A percentile compares a stretch with the other conserved stretches of the same genome.
phyloP scores from a whole-genome alignment of 2,113 vertebrate species.

The Pogona vitticeps region DNA sequence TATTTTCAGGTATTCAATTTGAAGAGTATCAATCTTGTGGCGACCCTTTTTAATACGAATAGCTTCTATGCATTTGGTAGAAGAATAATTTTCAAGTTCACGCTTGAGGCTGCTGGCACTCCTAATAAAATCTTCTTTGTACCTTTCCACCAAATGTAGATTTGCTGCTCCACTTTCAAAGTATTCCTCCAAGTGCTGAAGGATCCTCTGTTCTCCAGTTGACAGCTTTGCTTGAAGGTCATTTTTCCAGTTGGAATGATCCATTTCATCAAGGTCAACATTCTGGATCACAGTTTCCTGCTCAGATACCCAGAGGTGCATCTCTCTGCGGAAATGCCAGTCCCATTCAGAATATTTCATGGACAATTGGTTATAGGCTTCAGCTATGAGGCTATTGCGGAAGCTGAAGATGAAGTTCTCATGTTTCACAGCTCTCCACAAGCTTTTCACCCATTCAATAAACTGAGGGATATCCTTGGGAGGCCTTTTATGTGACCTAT shows the following conservation, averaged over 20 bases:
- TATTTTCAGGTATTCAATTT: constrained; percentile 54
- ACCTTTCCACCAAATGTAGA: constrained; percentile 60
- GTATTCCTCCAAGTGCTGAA: constrained; percentile 10
- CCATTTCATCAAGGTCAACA: not conserved
- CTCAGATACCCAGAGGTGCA: constrained; percentile 55
- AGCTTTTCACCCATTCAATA: no score
- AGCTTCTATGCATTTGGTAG: constrained; percentile 38
- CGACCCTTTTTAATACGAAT: constrained; percentile 59
- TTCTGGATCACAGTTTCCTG: constrained; percentile 58
- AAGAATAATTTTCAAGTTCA: constrained; percentile 45
- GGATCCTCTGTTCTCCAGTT: constrained; percentile 6
- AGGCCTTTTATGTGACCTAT: no score
- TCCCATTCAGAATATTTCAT: no score
- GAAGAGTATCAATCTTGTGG: constrained; percentile 61
- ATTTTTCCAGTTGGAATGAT: constrained; percentile 28
- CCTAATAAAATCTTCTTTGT: constrained; percentile 62
- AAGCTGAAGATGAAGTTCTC: no score
- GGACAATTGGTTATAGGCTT: no score
- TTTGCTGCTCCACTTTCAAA: constrained; percentile 58
- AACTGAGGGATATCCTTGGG: no score
- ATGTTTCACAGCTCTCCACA: no score
- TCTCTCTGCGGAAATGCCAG: no score
- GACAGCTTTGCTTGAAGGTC: constrained; percentile 61
- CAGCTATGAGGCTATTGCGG: no score
- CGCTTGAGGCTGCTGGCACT: constrained; percentile 60